Evolutionary conservation across 37 sponge, comb jelly and placozoan genomes (phyloP).

Genomic region (Ianthella basta): DNA sequence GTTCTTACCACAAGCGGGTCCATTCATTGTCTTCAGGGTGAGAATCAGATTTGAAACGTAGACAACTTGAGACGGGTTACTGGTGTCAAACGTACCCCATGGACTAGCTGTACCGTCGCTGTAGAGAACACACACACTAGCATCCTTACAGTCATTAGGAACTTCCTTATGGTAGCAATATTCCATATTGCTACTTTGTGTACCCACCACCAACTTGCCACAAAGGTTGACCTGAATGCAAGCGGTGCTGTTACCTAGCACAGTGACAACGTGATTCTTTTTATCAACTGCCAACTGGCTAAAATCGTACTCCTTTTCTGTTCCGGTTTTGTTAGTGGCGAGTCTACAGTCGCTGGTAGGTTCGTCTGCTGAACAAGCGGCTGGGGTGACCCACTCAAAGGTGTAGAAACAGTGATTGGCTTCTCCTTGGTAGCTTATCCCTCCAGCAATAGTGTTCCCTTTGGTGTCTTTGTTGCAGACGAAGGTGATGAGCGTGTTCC

Average conservation of each 20-base stretch:
- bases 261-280: constrained; percentile 54
- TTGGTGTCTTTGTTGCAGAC: constrained; percentile 48
- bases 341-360: constrained; percentile 45
- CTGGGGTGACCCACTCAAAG: constrained; percentile 74
- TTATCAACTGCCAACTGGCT: constrained; percentile 46
- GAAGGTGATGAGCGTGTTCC: constrained; percentile 67
- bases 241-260: background rate
- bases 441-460: background rate
- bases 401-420: constrained; percentile 70
- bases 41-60: constrained; percentile 36
- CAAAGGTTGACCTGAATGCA: constrained; percentile 73
- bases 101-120: constrained; percentile 25
- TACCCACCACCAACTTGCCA: constrained; percentile 49
- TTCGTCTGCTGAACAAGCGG: constrained; percentile 42
- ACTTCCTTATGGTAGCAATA: constrained; percentile 53
- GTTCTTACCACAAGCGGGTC: background rate
- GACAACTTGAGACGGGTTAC: background rate
- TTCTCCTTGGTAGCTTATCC: constrained; percentile 22
- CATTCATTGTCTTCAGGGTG: constrained; percentile 24
- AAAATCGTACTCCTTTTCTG: constrained; percentile 40
- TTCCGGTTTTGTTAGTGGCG: background rate
- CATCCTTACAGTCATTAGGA: constrained; percentile 42
- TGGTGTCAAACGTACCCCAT: constrained; percentile 54
- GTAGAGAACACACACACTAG: constrained; percentile 61
- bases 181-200: background rate